Base-by-base conservation (phyloP, 2,113 vertebrate genomes). In the Thalassoma bifasciatum region DNA sequence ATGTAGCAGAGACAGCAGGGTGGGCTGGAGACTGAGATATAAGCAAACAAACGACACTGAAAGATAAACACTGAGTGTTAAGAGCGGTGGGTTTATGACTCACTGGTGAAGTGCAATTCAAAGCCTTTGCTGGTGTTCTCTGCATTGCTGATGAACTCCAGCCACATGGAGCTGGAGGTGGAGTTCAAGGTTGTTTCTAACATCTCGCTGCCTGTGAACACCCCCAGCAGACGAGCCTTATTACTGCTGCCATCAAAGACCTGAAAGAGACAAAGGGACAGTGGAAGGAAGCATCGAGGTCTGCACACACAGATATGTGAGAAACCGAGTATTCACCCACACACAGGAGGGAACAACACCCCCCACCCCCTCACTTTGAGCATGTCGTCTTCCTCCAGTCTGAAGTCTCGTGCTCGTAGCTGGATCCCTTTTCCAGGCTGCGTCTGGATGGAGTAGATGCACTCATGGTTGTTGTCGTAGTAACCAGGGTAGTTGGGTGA, bases 371-470 rank as follows among this genome's bases (percentile, higher is more conserved):
- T 95, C 92, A 98, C 98, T 96, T 97, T 98, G 59, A 99, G 94
- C 38, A 96, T 71, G 85, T 99, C 98, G 40, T 96, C 96, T 16
- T 95, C 94, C 61, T 96, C 94, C 78, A 99, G 94, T 50, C 95
- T 90, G 50, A 99, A 99, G 21, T 96, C 95, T 61, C 94, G 94
- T 66, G 98, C 96, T 84, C 95, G 93, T 34, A 99, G 95, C 85
- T 97, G 98, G 87, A 99, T 96, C 21, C 98, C 98, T 83, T 99
- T 99, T 10, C 98, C 98, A 0, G 97, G 95, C 88, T 99, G 97
- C 2, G 96, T 99, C 93, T 97, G 96, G 94, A 99, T 98, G 89
- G 96, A 98, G 94, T 99, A 99, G 94, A 99, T 98, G 92, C 98
- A 99, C 85, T 99, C 97, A 0, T 99, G 98, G 93, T 96, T 94